A percentile compares a stretch with the other conserved stretches of the same genome.
These are phyloP conservation scores for Bruchidius siliquastri DNA, from an alignment of 2,888 invertebrate species.

Conservation along the genomic window DNA sequence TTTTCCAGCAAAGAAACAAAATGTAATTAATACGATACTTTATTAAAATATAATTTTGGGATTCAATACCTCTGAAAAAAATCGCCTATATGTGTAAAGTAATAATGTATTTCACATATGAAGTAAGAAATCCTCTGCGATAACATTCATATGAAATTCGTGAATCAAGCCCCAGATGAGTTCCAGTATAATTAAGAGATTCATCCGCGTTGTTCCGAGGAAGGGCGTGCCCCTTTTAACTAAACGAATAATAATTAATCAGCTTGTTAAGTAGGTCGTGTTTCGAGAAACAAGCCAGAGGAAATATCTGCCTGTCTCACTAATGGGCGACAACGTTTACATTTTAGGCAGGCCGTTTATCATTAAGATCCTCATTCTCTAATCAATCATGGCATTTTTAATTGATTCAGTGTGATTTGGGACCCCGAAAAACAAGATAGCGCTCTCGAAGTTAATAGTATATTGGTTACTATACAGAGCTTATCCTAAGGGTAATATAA, in stretches of 20 bases:
- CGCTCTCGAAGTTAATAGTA: neutral
- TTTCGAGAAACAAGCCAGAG: neutral
- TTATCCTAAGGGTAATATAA: neutral
- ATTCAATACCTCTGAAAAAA: too few relatives aligned
- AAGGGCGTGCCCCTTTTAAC: neutral
- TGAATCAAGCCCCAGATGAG: neutral
- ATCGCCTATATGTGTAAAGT: too few relatives aligned
- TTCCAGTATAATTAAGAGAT: neutral
- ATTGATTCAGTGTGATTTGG: neutral
- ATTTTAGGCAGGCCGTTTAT: neutral
- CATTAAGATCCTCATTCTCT: neutral
- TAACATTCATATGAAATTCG: neutral
- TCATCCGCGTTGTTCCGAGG: neutral
- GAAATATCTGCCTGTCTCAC: neutral
- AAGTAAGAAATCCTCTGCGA: neutral
- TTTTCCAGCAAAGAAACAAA: too few relatives aligned
- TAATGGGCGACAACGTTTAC: neutral
- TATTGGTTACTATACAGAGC: neutral
- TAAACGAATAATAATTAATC: neutral
- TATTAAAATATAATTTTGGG: too few relatives aligned
- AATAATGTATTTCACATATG: too few relatives aligned
- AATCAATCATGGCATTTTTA: neutral
- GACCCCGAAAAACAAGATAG: neutral
- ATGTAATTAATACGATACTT: too few relatives aligned
- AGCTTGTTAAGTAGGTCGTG: neutral